These are phyloP conservation scores for Drosophila arizonae DNA, from an alignment of 1,140 invertebrate species.

Conservation along the genomic window DNA sequence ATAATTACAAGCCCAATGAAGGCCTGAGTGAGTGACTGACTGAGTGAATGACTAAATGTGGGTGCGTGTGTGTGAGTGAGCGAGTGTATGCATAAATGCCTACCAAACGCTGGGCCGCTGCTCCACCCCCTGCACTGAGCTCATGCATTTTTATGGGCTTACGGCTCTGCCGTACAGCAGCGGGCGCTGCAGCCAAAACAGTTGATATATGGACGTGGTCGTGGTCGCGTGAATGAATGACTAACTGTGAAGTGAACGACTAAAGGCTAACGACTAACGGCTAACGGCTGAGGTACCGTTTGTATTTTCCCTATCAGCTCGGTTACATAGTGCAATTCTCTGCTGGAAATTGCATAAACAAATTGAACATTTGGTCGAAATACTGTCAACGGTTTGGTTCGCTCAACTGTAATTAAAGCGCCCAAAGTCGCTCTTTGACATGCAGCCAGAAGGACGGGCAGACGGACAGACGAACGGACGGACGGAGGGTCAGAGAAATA, in stretches of 20 bases:
- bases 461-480: not conserved
- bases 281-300: constrained; percentile 9
- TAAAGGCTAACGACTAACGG: not conserved
- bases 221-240: constrained; percentile 23
- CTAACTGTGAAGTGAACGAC: constrained; percentile 12
- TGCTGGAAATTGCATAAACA: constrained; percentile 32
- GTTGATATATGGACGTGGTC: constrained; percentile 57
- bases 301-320: not conserved
- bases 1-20: constrained; percentile 35
- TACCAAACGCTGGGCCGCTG: constrained; percentile 31
- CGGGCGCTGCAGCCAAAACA: constrained; percentile 34
- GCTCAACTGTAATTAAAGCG: constrained; percentile 37
- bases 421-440: constrained; percentile 26
- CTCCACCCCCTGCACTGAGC: constrained; percentile 33
- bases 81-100: constrained; percentile 35
- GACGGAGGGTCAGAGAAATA: not conserved
- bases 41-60: constrained; percentile 18
- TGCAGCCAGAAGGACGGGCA: not conserved
- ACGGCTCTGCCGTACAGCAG: constrained; percentile 30
- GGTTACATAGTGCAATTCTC: constrained; percentile 9
- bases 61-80: not conserved
- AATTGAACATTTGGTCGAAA: constrained; percentile 28
- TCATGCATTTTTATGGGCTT: constrained; percentile 78
- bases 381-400: not conserved
- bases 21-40: constrained; percentile 10